Base-by-base conservation (phyloP, 1,140 invertebrate species). In the Drosophila triauraria region DNA sequence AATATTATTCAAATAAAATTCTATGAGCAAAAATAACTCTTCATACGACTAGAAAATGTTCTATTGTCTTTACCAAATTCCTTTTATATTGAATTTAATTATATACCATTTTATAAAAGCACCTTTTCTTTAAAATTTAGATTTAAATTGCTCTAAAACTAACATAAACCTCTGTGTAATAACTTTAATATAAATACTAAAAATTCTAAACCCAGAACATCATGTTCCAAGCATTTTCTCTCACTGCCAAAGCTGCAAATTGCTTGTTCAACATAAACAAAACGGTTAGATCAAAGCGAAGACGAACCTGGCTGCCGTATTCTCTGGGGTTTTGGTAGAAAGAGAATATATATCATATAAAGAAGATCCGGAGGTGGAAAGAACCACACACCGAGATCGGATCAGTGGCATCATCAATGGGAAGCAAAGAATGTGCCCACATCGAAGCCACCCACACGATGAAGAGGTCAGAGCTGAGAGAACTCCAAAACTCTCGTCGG, bases 191-290 rank as follows among this genome's bases (percentile, higher is more conserved):
- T 38, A 13, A 38, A 23, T 23, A 4, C 7, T n/a, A 4, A 1
- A 38, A 3, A 1, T 35, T 53, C 3, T 10, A 3, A 32, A n/a
- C 0, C 27, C 17, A 2, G 7, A 32, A 51, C 30, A 51, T 2
- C 9, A 32, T 32, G 6, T 20, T 8, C n/a, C 5, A 5, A 10
- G 7, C 4, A 2, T 13, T 46, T 77, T 44, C n/a, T 56, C 10
- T 2, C 44, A 47, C 47, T 71, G 58, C 64, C 40, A 44, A 44
- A 47, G 27, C 65, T 78, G 75, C 59, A 78, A 71, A 78, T 78
- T 78, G 48, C 76, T 64, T 64, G 44, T 71, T 58, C 51, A 78
- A 71, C 65, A 78, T 78, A 78, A 78, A 78, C 75, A 78, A 72
- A 78, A 70, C 75, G 75, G 58, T 60, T 48, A 78, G 75, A 78